Conservation (phyloP, 2,113 vertebrate genomes). For the Herpailurus yagouaroundi region DNA sequence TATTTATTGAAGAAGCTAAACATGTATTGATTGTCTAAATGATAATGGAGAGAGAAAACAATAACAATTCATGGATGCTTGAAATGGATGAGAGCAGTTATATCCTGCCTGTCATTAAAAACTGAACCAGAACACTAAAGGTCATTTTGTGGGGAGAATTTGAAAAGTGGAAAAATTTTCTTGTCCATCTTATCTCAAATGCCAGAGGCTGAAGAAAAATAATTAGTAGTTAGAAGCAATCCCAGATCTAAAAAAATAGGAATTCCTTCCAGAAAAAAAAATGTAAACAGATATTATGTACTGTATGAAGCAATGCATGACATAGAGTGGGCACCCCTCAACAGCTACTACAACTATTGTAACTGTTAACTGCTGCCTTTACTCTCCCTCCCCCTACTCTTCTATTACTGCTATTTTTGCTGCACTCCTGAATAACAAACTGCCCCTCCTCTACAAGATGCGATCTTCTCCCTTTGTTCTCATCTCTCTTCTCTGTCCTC, state of each 20-base stretch:
- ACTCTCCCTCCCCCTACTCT: not conserved
- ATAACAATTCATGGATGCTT: not conserved
- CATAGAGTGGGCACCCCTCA: not conserved
- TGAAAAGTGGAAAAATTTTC: not conserved
- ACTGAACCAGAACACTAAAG: not conserved
- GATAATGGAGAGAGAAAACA: conserved; percentile 52
- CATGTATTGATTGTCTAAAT: conserved; percentile 56
- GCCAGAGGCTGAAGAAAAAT: not conserved
- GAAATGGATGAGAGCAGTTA: not conserved
- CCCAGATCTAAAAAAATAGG: not conserved
- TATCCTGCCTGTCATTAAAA: not conserved
- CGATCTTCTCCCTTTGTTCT: not conserved
- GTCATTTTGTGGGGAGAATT: not conserved
- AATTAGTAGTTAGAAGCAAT: not conserved
- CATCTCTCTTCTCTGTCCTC: not conserved
- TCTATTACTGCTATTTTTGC: not conserved
- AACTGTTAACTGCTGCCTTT: not conserved
- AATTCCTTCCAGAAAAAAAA: not conserved
- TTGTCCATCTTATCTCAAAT: not conserved
- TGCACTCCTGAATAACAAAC: not conserved
- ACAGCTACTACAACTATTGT: not conserved
- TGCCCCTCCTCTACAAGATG: not conserved
- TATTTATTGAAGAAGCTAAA: conserved; percentile 62
- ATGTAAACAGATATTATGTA: not conserved
- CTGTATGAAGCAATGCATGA: not conserved